Evolutionary conservation across 2,113 vertebrate species (phyloP).

Genomic region (Ophiodon elongatus): DNA sequence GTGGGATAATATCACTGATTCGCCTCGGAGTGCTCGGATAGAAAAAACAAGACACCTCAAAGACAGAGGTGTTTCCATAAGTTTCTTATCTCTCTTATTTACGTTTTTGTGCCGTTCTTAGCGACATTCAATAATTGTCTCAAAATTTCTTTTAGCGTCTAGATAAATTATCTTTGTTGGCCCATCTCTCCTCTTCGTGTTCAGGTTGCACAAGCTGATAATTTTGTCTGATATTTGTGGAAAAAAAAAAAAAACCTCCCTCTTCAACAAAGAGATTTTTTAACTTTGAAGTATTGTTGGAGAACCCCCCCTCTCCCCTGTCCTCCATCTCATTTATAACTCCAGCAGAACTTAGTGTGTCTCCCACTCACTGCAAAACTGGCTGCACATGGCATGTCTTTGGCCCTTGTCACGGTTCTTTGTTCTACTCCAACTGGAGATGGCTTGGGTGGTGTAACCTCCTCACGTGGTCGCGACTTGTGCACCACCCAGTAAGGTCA

Average conservation of each 20-base stretch:
- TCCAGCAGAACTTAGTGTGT: not conserved
- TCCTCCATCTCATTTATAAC: not conserved
- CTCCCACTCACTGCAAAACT: not conserved
- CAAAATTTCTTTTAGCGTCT: not conserved
- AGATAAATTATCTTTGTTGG: not conserved
- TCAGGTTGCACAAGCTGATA: constrained; percentile 16
- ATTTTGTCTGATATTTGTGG: not conserved
- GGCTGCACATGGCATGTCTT: constrained; percentile 5
- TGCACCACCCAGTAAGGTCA: no score
- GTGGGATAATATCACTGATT: not conserved
- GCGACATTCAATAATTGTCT: not conserved
- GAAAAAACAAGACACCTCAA: not conserved
- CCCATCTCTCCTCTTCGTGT: not conserved
- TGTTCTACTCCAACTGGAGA: constrained; percentile 19
- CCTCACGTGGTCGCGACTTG: not conserved
- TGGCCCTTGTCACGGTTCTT: not conserved
- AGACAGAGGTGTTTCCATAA: not conserved
- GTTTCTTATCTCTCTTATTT: not conserved
- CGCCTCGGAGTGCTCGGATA: not conserved
- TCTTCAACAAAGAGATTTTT: constrained; percentile 12
- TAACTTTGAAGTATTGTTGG: constrained; percentile 21
- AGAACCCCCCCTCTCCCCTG: not conserved
- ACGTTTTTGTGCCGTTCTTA: not conserved
- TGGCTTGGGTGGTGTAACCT: constrained; percentile 27
- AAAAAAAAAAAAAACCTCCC: no score